These are phyloP conservation scores for Toxotes chatareus DNA, from an alignment of 2,113 vertebrate genomes.

Conservation along the genomic window DNA sequence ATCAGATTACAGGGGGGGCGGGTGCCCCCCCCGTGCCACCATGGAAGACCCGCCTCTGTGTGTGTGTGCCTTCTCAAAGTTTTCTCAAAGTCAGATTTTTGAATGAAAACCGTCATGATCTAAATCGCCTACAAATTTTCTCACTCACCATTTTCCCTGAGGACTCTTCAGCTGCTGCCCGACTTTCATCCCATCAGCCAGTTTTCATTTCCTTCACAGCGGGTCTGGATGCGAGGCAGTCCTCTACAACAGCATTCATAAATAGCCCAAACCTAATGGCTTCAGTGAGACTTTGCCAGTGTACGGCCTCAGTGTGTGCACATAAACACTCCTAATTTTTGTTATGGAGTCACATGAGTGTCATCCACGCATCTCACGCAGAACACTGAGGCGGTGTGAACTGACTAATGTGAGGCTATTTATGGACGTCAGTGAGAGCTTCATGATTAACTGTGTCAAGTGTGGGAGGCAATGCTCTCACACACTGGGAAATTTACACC, in stretches of 20 bases:
- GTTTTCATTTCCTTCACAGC: conserved; percentile 32
- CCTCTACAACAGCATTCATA: conserved; percentile 3
- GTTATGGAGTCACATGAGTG: conserved; percentile 30
- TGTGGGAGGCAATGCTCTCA: conserved; percentile 67
- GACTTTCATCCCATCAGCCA: conserved; percentile 31
- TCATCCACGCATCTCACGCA: conserved; percentile 46
- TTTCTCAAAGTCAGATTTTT: not conserved
- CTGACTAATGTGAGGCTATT: conserved; percentile 71
- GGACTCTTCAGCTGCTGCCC: not conserved
- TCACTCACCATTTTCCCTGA: not conserved
- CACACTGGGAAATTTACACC: conserved; percentile 51
- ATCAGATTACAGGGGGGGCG: no score
- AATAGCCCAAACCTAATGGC: conserved; percentile 20
- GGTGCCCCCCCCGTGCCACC: no score
- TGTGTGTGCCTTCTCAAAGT: no score
- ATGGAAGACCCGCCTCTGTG: no score
- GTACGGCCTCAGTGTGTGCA: conserved; percentile 30
- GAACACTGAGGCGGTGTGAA: conserved; percentile 50
- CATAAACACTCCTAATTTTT: conserved; percentile 33
- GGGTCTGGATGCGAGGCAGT: not conserved
- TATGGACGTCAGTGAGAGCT: conserved; percentile 57
- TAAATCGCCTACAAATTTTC: conserved; percentile 19
- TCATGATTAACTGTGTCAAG: conserved; percentile 70
- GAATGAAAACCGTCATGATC: not conserved
- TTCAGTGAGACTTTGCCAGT: conserved; percentile 10